Conservation (phyloP, 2,113 vertebrate genomes). For the Antidorcas marsupialis region DNA sequence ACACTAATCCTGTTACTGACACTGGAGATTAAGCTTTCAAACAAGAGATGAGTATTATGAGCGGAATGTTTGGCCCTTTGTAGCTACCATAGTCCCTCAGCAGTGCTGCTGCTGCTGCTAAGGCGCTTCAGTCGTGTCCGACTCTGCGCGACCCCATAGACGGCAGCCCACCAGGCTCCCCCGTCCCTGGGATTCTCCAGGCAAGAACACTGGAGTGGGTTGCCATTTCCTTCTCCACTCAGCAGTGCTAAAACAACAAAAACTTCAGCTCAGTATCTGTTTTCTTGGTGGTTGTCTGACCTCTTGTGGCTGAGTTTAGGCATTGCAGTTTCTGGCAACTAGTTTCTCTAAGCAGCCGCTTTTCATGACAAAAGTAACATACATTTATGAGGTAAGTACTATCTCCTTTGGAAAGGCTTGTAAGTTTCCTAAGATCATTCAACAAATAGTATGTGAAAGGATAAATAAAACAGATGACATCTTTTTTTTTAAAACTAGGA, state of each 20-base stretch:
- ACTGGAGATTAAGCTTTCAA: background rate
- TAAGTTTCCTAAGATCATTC: background rate
- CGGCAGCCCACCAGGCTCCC: no score
- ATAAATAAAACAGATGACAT: background rate
- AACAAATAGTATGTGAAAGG: background rate
- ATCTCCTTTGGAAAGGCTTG: background rate
- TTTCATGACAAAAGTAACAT: background rate
- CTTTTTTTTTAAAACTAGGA: background rate
- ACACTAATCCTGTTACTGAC: background rate
- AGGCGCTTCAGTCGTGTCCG: no score
- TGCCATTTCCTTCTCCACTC: background rate
- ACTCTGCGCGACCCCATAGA: no score
- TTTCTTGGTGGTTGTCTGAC: background rate
- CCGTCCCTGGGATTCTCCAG: no score
- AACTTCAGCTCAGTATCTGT: background rate
- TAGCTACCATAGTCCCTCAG: background rate
- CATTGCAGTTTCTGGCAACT: background rate
- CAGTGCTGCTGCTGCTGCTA: background rate
- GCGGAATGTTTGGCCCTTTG: background rate
- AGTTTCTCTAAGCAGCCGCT: background rate
- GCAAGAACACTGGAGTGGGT: no score
- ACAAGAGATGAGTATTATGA: background rate
- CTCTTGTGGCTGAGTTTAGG: background rate
- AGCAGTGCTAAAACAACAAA: background rate
- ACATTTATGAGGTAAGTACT: background rate